Evolutionary conservation across 37 sponge, comb jelly and placozoan genomes (phyloP).

Genomic region (Mnemiopsis leidyi): DNA sequence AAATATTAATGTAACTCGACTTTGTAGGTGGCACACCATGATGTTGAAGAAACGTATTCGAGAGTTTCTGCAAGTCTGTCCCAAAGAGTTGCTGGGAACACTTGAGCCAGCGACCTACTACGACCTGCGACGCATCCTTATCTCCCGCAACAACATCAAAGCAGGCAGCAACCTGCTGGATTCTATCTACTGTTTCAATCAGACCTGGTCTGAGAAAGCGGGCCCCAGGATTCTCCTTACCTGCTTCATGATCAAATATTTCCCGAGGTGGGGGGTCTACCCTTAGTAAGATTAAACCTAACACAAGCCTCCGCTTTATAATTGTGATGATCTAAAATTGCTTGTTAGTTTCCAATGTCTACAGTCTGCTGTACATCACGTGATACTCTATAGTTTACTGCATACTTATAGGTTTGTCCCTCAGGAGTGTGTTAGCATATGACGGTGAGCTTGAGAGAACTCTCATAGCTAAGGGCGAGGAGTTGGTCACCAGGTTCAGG

Average conservation of each 20-base stretch:
- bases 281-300: neutral
- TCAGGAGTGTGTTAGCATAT: slow-evolving; percentile 50
- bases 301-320: too few relatives aligned
- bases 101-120: slow-evolving; percentile 1
- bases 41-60: neutral
- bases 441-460: neutral
- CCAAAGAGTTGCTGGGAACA: neutral
- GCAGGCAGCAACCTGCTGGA: neutral
- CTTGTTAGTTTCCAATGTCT: too few relatives aligned
- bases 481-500: neutral
- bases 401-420: too few relatives aligned
- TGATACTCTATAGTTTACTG: neutral
- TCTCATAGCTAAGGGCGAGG: slow-evolving; percentile 35
- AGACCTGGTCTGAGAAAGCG: neutral
- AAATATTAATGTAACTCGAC: too few relatives aligned
- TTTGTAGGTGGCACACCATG: slow-evolving; percentile 49
- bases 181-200: slow-evolving; percentile 16
- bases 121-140: slow-evolving; percentile 31
- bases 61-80: neutral
- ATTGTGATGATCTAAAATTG: too few relatives aligned
- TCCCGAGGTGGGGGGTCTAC: slow-evolving; percentile 26
- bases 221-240: slow-evolving; percentile 11
- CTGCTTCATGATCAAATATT: slow-evolving; percentile 59
- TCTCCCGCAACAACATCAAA: slow-evolving; percentile 46
- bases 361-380: too few relatives aligned